A percentile compares a stretch with the other conserved stretches of the same genome.
phyloP scores from a whole-genome alignment of 2,888 invertebrate genomes.

The Sinodicranocentrus sp. region DNA sequence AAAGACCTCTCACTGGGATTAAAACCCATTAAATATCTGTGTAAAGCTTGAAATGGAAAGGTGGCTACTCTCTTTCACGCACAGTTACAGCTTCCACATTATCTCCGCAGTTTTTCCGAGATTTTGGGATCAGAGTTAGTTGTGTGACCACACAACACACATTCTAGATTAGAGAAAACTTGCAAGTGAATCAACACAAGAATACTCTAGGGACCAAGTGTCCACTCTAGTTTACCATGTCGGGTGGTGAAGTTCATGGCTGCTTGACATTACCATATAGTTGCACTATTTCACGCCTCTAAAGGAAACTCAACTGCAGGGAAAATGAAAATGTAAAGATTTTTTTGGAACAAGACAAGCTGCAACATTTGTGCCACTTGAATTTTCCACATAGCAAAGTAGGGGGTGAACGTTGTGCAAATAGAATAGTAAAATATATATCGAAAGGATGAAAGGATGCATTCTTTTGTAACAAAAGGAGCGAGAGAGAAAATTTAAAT shows the following conservation, averaged over 20 bases:
- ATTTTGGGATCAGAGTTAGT: too few species aligned
- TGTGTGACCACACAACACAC: constrained; percentile 51
- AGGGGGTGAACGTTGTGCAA: constrained; percentile 34
- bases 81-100: too few species aligned
- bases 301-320: background rate
- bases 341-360: background rate
- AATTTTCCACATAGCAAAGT: background rate
- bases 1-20: constrained; percentile 60
- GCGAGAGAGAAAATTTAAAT: constrained; percentile 59
- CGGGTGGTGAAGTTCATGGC: constrained; percentile 38
- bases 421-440: constrained; percentile 41
- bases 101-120: too few species aligned
- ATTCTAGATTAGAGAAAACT: constrained; percentile 34
- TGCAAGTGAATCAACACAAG: constrained; percentile 39
- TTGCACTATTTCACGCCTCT: background rate
- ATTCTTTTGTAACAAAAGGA: constrained; percentile 32
- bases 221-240: constrained; percentile 17
- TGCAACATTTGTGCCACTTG: background rate
- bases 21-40: constrained; percentile 63
- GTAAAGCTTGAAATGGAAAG: too few species aligned
- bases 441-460: background rate
- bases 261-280: constrained; percentile 2
- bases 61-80: too few species aligned
- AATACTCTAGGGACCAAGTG: constrained; percentile 42
- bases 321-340: constrained; percentile 32